Evolutionary conservation across 1,140 invertebrate genomes (phyloP).

Genomic region (Cryptotermes secundus): DNA sequence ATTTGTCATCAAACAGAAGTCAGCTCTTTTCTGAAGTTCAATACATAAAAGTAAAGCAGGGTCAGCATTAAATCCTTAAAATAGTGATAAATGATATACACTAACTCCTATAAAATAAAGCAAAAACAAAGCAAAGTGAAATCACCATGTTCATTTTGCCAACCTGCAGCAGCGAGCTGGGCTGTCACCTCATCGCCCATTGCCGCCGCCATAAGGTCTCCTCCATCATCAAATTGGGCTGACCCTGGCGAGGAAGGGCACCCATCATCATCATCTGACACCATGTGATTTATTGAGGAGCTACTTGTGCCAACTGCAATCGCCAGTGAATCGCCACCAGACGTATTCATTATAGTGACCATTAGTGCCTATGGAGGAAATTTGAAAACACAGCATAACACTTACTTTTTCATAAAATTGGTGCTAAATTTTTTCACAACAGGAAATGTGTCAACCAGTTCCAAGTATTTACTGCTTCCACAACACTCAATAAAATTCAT

Average conservation of each 20-base stretch:
- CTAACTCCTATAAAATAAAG: slow-evolving; percentile 40
- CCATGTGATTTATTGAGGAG: slow-evolving; percentile 45
- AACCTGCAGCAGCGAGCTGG: slow-evolving; percentile 91
- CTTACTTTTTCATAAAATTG: no score
- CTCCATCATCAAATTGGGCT: slow-evolving; percentile 67
- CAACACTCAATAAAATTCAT: no score
- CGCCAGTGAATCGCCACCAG: slow-evolving; percentile 59
- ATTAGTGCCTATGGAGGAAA: slow-evolving; percentile 38
- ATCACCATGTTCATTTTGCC: slow-evolving; percentile 58
- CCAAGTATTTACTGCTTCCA: no score
- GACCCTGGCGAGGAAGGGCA: slow-evolving; percentile 67
- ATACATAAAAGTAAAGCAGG: not conserved
- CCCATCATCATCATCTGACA: slow-evolving; percentile 76
- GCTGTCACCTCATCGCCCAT: slow-evolving; percentile 93
- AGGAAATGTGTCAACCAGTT: no score
- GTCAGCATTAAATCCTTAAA: slow-evolving; percentile 7
- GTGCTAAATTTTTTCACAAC: no score
- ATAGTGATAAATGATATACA: slow-evolving; percentile 23
- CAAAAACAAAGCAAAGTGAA: slow-evolving; percentile 54
- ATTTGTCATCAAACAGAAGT: no score
- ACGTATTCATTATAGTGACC: slow-evolving; percentile 56
- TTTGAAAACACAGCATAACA: not conserved
- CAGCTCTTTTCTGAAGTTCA: no score
- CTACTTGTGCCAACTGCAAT: slow-evolving; percentile 45
- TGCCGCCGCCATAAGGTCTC: slow-evolving; percentile 73